These are phyloP conservation scores for Thermophis baileyi DNA, from an alignment of 2,113 vertebrate genomes.

Conservation along the genomic window DNA sequence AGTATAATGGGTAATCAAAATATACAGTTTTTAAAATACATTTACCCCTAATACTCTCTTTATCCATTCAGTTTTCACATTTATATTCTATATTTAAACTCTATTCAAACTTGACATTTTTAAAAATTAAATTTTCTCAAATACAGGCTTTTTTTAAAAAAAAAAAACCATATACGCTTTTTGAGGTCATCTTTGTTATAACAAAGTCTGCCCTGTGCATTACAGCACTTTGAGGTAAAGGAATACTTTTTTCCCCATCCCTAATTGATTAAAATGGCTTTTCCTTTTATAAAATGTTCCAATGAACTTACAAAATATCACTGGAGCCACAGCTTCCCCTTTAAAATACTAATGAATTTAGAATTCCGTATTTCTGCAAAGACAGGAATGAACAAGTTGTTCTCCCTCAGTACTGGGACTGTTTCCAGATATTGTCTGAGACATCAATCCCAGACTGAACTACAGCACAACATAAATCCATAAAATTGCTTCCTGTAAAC, in stretches of 20 bases:
- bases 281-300: neutral
- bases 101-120: neutral
- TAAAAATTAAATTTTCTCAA: neutral
- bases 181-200: neutral
- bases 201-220: neutral
- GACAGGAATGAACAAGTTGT: neutral
- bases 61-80: neutral
- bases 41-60: neutral
- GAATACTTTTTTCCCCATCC: neutral
- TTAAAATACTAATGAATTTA: neutral
- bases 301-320: neutral
- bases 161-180: neutral
- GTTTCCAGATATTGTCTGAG: neutral
- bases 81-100: neutral
- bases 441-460: slow-evolving; percentile 4
- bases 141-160: neutral
- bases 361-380: neutral
- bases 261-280: neutral
- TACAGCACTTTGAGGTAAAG: neutral
- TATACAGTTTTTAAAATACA: neutral
- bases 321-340: neutral
- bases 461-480: neutral
- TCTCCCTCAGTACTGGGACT: neutral
- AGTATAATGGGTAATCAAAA: neutral
- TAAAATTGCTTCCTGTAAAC: slow-evolving; percentile 8